Base-by-base conservation (phyloP, 2,888 invertebrate species). In the Drosophila bunnanda region DNA sequence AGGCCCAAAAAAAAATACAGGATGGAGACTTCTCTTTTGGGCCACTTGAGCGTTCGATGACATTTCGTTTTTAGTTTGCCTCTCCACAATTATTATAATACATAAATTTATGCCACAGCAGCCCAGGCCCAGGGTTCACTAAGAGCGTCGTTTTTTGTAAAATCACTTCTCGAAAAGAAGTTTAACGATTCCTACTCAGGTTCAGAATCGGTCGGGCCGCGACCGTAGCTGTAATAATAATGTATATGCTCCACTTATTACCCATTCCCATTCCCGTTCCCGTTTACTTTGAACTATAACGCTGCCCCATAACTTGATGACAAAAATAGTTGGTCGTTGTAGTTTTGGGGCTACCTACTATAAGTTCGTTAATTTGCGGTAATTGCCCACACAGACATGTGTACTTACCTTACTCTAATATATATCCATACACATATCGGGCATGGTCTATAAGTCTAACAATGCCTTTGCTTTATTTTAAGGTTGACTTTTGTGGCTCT, bases 11-110 rank as follows among this genome's bases (percentile, higher is more conserved):
- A 20, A 34, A 41, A 41, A 39, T 41, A 41, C 41, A 17, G 57
- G 38, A 17, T 9, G 43, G 17, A 60, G 41, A 41, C 64, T 65
- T 25, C 4, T 25, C n/a, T 25, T 73, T 61, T 77, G 55, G 76
- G 52, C 75, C 77, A 85, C 89, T 89, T 89, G 75, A 89, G 77
- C 88, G 89, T 90, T 90, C 90, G 90, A 90, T 90, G 90, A 90
- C 90, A 90, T 90, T 90, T 89, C 82, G 75, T 88, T 88, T 84
- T 80, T 73, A 61, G 62, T 70, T 68, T 68, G 62, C 72, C 66
- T 65, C 62, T 34, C 55, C 57, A 76, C 82, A 88, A 88, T 88
- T 88, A 88, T 86, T 79, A 82, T 89, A 88, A 89, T 77, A 89
- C 80, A 85, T 82, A 83, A 87, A 85, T 87, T 84, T 88, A 69